Conservation (phyloP, 2,113 vertebrate species). For the Naja naja region DNA sequence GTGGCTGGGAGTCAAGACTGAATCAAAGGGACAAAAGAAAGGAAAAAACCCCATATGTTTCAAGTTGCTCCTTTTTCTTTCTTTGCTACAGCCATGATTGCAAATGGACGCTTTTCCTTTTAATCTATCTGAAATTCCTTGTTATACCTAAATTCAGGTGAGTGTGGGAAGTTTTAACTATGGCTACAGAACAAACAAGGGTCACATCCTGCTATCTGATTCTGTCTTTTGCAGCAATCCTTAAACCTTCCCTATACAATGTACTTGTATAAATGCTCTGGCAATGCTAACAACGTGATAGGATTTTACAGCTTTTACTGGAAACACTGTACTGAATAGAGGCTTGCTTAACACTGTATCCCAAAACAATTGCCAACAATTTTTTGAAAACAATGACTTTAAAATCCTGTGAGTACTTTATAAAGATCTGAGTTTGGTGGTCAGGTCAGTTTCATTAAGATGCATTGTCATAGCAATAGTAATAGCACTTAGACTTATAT, state of each 20-base stretch:
- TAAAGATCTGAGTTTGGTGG: constrained; percentile 19
- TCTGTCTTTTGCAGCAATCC: neutral
- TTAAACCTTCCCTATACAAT: too few relatives aligned
- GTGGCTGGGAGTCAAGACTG: neutral
- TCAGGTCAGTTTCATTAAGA: constrained; percentile 7
- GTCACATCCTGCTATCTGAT: neutral
- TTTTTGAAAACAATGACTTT: constrained; percentile 9
- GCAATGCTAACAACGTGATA: neutral
- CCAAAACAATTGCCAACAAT: neutral
- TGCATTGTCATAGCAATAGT: neutral
- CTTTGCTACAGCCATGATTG: neutral
- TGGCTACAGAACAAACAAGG: neutral
- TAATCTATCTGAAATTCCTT: neutral
- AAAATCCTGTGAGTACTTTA: constrained; percentile 29
- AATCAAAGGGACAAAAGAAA: neutral
- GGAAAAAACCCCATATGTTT: neutral
- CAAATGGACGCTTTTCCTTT: neutral
- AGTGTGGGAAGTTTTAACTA: neutral
- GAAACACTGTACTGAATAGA: neutral
- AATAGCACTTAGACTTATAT: too few relatives aligned
- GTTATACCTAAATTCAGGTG: neutral
- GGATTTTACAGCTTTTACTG: neutral
- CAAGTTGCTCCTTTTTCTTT: neutral
- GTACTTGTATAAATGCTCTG: neutral
- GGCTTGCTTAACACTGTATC: neutral